A percentile compares a stretch with the other conserved stretches of the same genome.
Evolutionary conservation across 2,888 invertebrate genomes (phyloP).

Genomic region (Junonia oenone): DNA sequence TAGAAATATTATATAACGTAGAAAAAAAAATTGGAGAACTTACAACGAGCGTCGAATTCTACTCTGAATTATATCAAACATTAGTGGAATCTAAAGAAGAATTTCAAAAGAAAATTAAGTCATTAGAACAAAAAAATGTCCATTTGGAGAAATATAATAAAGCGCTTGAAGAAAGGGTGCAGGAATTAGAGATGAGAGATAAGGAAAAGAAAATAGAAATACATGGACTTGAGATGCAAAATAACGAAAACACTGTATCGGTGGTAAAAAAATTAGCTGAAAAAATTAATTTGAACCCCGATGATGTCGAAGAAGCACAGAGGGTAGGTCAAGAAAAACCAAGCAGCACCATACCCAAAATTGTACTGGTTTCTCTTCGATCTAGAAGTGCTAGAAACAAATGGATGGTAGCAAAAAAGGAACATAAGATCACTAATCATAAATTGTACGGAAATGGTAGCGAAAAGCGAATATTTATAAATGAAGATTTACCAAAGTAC

Average conservation of each 20-base stretch:
- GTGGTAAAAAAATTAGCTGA: not conserved
- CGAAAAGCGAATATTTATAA: not conserved
- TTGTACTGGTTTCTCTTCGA: not conserved
- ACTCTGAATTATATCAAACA: not conserved
- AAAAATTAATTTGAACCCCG: not conserved
- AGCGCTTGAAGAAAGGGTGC: not conserved
- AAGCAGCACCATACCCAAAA: not conserved
- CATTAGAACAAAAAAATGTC: too few species aligned
- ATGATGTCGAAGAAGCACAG: not conserved
- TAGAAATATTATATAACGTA: too few species aligned
- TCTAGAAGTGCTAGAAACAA: slow-evolving; percentile 5
- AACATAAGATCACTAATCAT: not conserved
- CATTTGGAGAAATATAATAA: not conserved
- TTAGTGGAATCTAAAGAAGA: not conserved
- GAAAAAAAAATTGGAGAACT: too few species aligned
- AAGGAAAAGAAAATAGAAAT: not conserved
- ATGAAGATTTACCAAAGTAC: not conserved
- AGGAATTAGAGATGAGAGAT: not conserved
- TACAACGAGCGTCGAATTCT: too few species aligned
- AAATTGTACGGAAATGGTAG: not conserved
- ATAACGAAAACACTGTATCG: not conserved
- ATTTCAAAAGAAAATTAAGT: not conserved
- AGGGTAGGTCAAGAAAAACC: slow-evolving; percentile 2
- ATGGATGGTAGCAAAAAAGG: slow-evolving; percentile 1
- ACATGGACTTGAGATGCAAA: not conserved